These are phyloP conservation scores for Calyptommatus sinebrachiatus DNA, from an alignment of 2,113 vertebrate species.

Conservation along the genomic window DNA sequence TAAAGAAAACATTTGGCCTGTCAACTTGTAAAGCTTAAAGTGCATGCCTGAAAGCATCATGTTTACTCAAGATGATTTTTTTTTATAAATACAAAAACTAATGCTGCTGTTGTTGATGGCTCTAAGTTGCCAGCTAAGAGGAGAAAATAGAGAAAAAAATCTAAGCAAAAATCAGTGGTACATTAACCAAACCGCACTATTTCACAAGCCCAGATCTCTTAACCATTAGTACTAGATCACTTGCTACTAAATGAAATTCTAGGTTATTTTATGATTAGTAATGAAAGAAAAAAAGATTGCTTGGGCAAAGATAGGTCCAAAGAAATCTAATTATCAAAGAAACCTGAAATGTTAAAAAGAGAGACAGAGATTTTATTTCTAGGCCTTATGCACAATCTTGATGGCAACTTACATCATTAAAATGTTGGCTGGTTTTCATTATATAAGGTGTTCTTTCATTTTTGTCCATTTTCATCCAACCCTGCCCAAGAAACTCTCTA, in stretches of 20 bases:
- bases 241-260: not conserved
- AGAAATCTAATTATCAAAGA: not conserved
- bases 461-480: conserved; percentile 98
- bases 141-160: not conserved
- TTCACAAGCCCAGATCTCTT: not conserved
- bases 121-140: not conserved
- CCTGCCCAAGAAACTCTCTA: conserved; percentile 97
- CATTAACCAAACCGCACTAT: not conserved
- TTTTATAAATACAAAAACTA: too few species aligned
- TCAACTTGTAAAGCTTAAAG: not conserved
- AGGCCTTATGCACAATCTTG: conserved; percentile 10
- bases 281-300: not conserved
- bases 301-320: too few species aligned
- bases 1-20: fast-evolving
- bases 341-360: not conserved
- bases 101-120: too few species aligned
- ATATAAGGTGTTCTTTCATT: conserved; percentile 91
- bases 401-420: conserved; percentile 86
- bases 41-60: not conserved
- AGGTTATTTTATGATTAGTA: conserved; percentile 6
- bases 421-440: conserved; percentile 97
- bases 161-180: not conserved
- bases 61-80: not conserved
- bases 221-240: conserved; percentile 2
- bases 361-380: not conserved